Percentiles rank a stretch among this genome's conserved stretches.
phyloP scores from a whole-genome alignment of 2,888 invertebrate genomes.

The Pherbina coryleti region DNA sequence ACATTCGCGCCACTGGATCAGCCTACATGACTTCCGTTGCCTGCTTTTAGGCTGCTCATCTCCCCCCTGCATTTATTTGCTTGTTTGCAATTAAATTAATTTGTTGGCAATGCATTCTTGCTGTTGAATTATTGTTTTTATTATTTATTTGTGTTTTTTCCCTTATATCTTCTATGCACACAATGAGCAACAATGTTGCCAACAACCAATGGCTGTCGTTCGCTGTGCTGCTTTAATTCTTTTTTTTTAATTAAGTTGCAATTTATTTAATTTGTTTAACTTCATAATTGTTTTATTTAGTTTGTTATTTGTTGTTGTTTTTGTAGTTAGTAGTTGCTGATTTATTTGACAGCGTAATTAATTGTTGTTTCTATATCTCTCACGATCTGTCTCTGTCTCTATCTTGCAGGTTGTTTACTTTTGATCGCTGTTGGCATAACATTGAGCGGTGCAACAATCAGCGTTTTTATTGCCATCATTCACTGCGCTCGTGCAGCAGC shows the following conservation, averaged over 20 bases:
- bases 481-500: slow-evolving; percentile 55
- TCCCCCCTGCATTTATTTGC: neutral
- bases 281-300: neutral
- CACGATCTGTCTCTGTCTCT: slow-evolving; percentile 4
- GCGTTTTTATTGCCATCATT: slow-evolving; percentile 62
- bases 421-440: slow-evolving; percentile 63
- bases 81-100: neutral
- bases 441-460: slow-evolving; percentile 62
- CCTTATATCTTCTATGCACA: neutral
- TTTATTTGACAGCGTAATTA: neutral
- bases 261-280: slow-evolving; percentile 13
- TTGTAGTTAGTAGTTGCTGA: neutral
- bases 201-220: neutral
- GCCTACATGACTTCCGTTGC: neutral
- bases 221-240: neutral
- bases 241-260: slow-evolving; percentile 10
- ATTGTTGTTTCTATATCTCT: neutral
- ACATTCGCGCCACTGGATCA: neutral
- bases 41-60: neutral
- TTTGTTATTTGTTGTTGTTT: neutral
- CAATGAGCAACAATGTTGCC: neutral
- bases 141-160: neutral
- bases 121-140: neutral
- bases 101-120: neutral
- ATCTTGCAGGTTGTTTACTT: slow-evolving; percentile 61